Evolutionary conservation across 2,113 vertebrate species (phyloP).

Genomic region (Cyprinodon variegatus): DNA sequence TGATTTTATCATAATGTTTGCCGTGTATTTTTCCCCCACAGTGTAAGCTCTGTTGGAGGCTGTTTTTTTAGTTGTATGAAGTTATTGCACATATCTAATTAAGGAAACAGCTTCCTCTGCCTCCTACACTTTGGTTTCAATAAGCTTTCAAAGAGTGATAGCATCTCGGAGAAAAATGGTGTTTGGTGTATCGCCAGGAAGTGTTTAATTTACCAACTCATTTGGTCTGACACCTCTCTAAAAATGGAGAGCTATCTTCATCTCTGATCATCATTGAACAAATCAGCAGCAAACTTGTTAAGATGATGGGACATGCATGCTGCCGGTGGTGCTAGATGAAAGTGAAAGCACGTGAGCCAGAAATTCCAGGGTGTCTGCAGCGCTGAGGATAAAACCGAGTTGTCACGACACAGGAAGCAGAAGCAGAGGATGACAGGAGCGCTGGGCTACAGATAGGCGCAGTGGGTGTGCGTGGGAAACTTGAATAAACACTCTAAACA

Average conservation of each 20-base stretch:
- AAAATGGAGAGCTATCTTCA: slow-evolving; percentile 5
- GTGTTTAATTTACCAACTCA: slow-evolving; percentile 31
- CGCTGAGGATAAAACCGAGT: slow-evolving; percentile 60
- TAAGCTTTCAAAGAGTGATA: background rate
- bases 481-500: slow-evolving; percentile 60
- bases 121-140: background rate
- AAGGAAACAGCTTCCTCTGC: background rate
- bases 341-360: slow-evolving; percentile 40
- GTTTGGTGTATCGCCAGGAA: slow-evolving; percentile 13
- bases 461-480: slow-evolving; percentile 72
- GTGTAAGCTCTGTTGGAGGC: background rate
- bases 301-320: slow-evolving; percentile 20
- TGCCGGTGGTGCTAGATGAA: slow-evolving; percentile 25
- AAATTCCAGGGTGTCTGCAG: slow-evolving; percentile 56
- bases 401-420: slow-evolving; percentile 73
- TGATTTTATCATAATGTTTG: background rate
- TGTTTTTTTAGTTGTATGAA: background rate
- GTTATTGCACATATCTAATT: background rate
- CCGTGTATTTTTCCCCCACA: background rate
- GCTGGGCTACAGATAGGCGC: slow-evolving; percentile 62
- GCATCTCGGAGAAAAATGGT: background rate
- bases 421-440: slow-evolving; percentile 73
- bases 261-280: slow-evolving; percentile 8
- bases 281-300: slow-evolving; percentile 18
- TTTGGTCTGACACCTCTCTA: slow-evolving; percentile 9